Evolutionary conservation across 2,888 invertebrate genomes (phyloP), one percentile per base, ranked within the genome.

Genomic region (Tillus elongatus): DNA sequence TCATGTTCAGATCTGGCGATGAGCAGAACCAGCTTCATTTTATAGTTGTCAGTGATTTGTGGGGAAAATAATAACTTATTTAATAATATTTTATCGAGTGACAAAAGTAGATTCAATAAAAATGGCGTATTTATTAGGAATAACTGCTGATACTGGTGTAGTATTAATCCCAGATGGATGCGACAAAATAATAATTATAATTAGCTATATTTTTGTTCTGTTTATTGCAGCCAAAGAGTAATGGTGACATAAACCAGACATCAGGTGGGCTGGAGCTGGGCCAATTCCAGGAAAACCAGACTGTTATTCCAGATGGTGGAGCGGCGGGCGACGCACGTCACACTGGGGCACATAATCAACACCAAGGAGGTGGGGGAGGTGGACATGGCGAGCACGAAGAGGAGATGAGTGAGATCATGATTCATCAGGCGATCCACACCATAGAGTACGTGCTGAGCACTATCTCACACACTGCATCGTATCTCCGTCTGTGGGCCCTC

Each of bases 401-500:
- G 4, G 73, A 82, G 2, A 81, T 91, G 66, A 77, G 84, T 46
- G 95, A 95, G 60, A 68, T 92, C 50, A 84, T 90, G 73, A 92
- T 96, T 54, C 84, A 92, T 63, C 93, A 95, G 60, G 83, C 80
- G 11, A 96, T 96, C 53, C 95, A 96, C 66, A 96, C 96, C 1
- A 93, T 96, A 43, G 96, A 96, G 69, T 97, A 90, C 58, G 90
- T 92, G 45, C 75, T 96, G 44, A 92, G 93, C 54, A 93, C 93
- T 40, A 83, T 97, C 48, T 95, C 95, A 0, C 93, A 97, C 61
- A 96, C 96, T 0, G 96, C 96, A 1, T 95, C 93, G 0, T 96
- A 96, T 63, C 75, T 96, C 28, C 87, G 96, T 54, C 72, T 97
- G 45, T 96, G 96, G 96, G 96, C 96, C 6, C 68, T 97, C 51